Base-by-base conservation (phyloP, 1,140 invertebrate genomes). In the Drosophila rufa region DNA sequence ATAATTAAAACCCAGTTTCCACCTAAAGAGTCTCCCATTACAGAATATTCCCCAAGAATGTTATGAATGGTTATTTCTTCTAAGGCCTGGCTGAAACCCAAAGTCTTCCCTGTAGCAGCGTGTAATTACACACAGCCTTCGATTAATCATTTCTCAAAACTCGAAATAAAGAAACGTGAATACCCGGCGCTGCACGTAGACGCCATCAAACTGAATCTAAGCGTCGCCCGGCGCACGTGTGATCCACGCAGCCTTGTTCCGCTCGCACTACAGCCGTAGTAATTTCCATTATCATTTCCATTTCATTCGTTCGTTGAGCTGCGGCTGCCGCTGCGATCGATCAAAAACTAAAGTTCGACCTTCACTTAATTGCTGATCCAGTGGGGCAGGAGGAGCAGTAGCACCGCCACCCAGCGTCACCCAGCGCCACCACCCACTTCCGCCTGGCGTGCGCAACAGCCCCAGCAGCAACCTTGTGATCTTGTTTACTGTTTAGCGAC, bases 401-500 rank as follows among this genome's bases (percentile, higher is more conserved):
- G 4, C 25, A n/a, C 9, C 30, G 11, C 48, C 30, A 68, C 22
- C 57, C 61, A 53, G 25, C 45, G 50, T 11, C 22, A 25, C 22
- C 22, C 22, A 15, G 38, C 45, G 19, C 42, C 42, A 17, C 70
- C 78, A 65, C 84, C 81, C 81, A 81, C 84, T 90, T 89, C 84
- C 85, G 85, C 85, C 83, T 90, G 78, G 85, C 85, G 83, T 87
- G 81, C 85, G 85, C 85, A 82, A 82, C 53, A 56, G 53, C 53
- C 51, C 51, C 53, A 40, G 19, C 36, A 40, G 36, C 82, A 90
- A 90, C 85, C 85, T 90, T 90, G 85, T 90, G 85, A 90, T 90
- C 86, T 85, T 90, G 85, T 90, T 90, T 90, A 89, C 81, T 89
- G 84, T 89, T 90, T 89, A 89, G 84, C 84, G 85, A 89, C 81